Evolutionary conservation across 2,888 invertebrate species (phyloP), one percentile per base, ranked within the genome.

Genomic region (Athetis lepigone): DNA sequence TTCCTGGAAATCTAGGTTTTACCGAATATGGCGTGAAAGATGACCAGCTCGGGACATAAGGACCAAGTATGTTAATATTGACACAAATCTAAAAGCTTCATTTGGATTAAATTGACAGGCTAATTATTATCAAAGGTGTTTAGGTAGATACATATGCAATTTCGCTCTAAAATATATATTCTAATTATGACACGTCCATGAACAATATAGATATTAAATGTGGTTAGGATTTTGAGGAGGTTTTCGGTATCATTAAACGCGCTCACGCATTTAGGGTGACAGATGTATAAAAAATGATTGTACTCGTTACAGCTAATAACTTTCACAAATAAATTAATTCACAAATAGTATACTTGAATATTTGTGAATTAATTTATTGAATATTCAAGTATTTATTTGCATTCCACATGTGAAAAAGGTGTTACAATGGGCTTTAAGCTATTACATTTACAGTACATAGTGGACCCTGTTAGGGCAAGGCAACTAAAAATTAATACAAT

Each of bases 151-250:
- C 11, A 1, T 8, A 29, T n/a, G n/a, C 71, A 62, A 59, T 57
- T 74, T 73, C 79, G 80, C 81, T 84, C 80, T 67, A 70, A 84
- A 82, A 86, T 86, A 81, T 83, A 85, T 88, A 87, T 87, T 84
- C 61, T 80, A 83, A 84, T 83, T 82, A 66, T 51, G 66, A 70
- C 39, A 39, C 46, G 54, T 49, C 68, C 49, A 58, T 57, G 56
- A 45, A 70, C 70, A 76, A 65, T 61, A 50, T 54, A 59, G 49
- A 46, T 58, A 55, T 70, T 59, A 62, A 33, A 43, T 33, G 52
- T 21, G 18, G 52, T 4, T 43, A 40, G 39, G 9, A 43, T 56
- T 61, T 59, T 59, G 39, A 70, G 70, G 42, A 54, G 16, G 40
- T 62, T 56, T 58, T 54, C 7, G 8, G 36, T 29, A 33, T 49